These are phyloP conservation scores for Campopleginae sp. DNA, from an alignment of 2,888 invertebrate genomes.

Conservation along the genomic window DNA sequence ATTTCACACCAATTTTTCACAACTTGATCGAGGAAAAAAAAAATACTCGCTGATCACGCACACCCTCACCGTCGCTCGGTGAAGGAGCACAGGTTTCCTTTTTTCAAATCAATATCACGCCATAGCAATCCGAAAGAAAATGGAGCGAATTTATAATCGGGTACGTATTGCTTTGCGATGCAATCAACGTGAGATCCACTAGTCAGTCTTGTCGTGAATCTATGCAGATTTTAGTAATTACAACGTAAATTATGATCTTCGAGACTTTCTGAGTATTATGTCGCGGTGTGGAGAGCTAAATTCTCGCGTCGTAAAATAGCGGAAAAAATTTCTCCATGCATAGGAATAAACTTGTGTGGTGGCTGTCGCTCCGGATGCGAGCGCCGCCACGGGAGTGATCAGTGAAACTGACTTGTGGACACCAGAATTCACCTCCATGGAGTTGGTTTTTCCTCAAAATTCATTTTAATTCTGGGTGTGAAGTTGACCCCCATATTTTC, in stretches of 20 bases:
- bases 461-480: too few species aligned
- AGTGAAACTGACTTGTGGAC: not conserved
- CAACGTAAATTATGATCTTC: not conserved
- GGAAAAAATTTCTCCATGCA: constrained; percentile 23
- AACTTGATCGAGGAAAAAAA: constrained; percentile 28
- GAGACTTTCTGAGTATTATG: constrained; percentile 1
- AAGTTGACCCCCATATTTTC: too few species aligned
- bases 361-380: constrained; percentile 51
- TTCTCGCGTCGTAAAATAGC: constrained; percentile 56
- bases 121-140: constrained; percentile 43
- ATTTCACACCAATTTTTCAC: not conserved
- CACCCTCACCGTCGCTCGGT: constrained; percentile 23
- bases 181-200: not conserved
- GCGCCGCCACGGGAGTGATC: constrained; percentile 47
- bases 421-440: too few species aligned
- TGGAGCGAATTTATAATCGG: constrained; percentile 35
- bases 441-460: too few species aligned
- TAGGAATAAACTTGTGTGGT: constrained; percentile 25
- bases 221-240: not conserved
- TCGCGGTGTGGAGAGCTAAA: constrained; percentile 16
- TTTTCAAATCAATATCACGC: constrained; percentile 67
- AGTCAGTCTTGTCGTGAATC: not conserved
- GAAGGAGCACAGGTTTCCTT: constrained; percentile 53
- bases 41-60: constrained; percentile 8
- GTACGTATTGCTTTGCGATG: not conserved